Conservation (phyloP, 2,113 vertebrate species). For the Stigmatopora nigra region DNA sequence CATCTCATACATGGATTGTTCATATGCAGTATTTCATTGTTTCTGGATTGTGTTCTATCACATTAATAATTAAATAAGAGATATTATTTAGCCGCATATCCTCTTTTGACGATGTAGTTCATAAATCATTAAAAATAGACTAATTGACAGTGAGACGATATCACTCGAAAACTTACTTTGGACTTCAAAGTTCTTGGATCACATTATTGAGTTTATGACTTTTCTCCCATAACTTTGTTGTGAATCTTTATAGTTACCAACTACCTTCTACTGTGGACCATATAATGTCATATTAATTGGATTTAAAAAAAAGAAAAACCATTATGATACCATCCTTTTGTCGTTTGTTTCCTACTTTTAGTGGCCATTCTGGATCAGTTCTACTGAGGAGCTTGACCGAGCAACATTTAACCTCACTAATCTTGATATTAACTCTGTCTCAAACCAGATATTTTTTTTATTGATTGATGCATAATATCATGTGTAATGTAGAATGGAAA, state of each 20-base stretch:
- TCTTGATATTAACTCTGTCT: no score
- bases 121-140: slow-evolving; percentile 15
- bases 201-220: slow-evolving; percentile 21
- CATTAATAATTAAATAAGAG: neutral
- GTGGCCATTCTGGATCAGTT: neutral
- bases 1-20: neutral
- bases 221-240: slow-evolving; percentile 4
- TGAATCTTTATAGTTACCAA: slow-evolving; percentile 12
- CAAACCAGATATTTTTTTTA: no score
- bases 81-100: slow-evolving; percentile 5
- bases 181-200: neutral
- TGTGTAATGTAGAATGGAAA: neutral
- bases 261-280: neutral
- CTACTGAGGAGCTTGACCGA: neutral
- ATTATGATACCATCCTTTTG: neutral
- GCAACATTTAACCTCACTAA: neutral
- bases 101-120: slow-evolving; percentile 5
- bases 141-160: slow-evolving; percentile 7
- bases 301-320: neutral
- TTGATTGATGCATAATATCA: no score
- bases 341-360: neutral
- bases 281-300: slow-evolving; percentile 18
- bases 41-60: neutral
- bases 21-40: neutral
- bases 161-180: slow-evolving; percentile 2